Conservation (phyloP, 2,113 vertebrate species). For the Ranitomeya imitator region DNA sequence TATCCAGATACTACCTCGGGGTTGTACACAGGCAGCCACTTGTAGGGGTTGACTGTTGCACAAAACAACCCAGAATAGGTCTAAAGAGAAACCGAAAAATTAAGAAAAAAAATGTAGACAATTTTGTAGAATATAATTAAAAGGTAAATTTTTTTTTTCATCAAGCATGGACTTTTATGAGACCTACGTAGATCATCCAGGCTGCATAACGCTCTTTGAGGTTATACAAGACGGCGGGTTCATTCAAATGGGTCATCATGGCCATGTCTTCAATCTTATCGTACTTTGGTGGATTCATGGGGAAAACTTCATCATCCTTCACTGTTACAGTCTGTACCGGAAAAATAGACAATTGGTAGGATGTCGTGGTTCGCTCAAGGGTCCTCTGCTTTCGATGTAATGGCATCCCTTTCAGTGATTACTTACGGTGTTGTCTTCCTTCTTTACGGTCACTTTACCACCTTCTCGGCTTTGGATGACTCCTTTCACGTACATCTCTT, state of each 20-base stretch:
- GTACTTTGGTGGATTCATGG: constrained; percentile 86
- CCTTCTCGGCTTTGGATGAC: constrained; percentile 74
- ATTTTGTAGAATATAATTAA: too few relatives aligned
- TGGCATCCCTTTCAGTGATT: too few relatives aligned
- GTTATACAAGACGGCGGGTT: constrained; percentile 78
- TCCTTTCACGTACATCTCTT: constrained; percentile 81
- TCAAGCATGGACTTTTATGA: too few relatives aligned
- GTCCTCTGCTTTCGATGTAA: background rate
- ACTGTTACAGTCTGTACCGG: constrained; percentile 77
- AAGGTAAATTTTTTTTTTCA: too few relatives aligned
- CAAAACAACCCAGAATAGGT: constrained; percentile 80
- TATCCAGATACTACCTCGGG: constrained; percentile 72
- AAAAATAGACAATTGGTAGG: background rate
- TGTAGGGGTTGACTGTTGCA: constrained; percentile 75
- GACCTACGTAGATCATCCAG: constrained; percentile 80
- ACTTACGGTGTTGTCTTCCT: constrained; percentile 73
- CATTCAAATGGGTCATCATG: constrained; percentile 88
- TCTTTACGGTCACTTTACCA: constrained; percentile 81
- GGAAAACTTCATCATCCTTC: constrained; percentile 78
- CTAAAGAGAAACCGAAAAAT: constrained; percentile 57
- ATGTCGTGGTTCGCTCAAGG: background rate
- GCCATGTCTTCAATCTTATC: constrained; percentile 89
- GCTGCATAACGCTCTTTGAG: constrained; percentile 80
- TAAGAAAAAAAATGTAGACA: too few relatives aligned
- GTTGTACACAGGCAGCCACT: constrained; percentile 78